Conservation (phyloP, 2,113 vertebrate species). For the Natator depressus region DNA sequence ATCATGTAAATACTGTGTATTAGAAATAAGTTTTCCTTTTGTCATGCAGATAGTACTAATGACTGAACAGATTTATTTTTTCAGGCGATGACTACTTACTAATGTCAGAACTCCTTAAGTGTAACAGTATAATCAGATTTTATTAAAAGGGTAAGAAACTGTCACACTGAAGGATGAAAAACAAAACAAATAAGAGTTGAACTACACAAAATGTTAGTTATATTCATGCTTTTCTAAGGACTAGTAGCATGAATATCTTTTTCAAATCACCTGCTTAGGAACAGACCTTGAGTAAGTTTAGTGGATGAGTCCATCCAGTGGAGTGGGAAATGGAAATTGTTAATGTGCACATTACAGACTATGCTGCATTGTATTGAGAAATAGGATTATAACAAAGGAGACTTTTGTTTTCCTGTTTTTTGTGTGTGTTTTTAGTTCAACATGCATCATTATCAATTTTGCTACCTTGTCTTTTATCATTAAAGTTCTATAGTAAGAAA, state of each 20-base stretch:
- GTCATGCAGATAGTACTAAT: slow-evolving; percentile 62
- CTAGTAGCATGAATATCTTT: slow-evolving; percentile 63
- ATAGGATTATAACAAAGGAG: neutral
- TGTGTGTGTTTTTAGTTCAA: neutral
- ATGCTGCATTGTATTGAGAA: slow-evolving; percentile 30
- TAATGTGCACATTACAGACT: slow-evolving; percentile 55
- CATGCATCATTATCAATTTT: neutral
- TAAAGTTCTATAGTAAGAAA: neutral
- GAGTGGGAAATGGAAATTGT: slow-evolving; percentile 49
- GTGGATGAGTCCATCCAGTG: slow-evolving; percentile 45
- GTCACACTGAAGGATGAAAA: neutral
- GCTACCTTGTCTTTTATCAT: slow-evolving; percentile 3
- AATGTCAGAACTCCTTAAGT: neutral
- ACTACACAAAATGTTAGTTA: neutral
- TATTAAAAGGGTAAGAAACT: neutral
- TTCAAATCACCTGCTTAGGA: slow-evolving; percentile 64
- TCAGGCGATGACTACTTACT: slow-evolving; percentile 16
- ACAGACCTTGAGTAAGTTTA: slow-evolving; percentile 48
- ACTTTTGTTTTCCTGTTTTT: neutral
- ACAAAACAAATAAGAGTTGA: neutral
- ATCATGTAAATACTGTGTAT: slow-evolving; percentile 76
- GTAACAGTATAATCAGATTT: neutral
- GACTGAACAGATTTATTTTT: slow-evolving; percentile 61
- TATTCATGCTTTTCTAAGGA: slow-evolving; percentile 40
- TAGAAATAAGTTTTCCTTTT: slow-evolving; percentile 61